phyloP scores from a whole-genome alignment of 2,797 vertebrate genomes.

The Buceros bicornis region DNA sequence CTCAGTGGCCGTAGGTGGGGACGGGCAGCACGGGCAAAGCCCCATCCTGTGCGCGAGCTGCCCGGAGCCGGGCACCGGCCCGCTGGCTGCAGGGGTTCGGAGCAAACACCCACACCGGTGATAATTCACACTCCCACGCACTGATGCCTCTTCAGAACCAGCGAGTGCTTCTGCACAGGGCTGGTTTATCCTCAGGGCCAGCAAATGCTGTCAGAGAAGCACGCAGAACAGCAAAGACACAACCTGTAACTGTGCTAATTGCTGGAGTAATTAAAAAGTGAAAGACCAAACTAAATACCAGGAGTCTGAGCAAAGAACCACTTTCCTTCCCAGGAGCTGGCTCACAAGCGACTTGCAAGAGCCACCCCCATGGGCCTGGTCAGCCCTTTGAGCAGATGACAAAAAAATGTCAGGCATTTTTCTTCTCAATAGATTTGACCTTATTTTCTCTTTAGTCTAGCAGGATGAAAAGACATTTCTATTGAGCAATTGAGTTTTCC shows the following conservation, averaged over 20 bases:
- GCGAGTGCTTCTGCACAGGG: not conserved
- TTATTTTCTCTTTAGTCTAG: not conserved
- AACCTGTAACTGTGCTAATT: constrained; percentile 4
- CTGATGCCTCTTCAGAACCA: not conserved
- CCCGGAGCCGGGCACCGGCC: fast-evolving
- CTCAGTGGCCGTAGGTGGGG: not conserved
- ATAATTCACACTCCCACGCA: not conserved
- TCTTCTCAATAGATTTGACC: not conserved
- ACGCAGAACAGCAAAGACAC: not conserved
- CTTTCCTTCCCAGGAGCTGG: not conserved
- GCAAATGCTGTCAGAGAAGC: fast-evolving
- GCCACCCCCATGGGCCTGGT: not conserved
- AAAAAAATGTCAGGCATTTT: constrained; percentile 5
- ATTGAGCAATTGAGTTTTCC: not conserved
- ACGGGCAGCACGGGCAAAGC: not conserved
- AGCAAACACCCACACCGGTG: not conserved
- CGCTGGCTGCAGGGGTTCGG: fast-evolving
- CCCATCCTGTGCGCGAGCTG: not conserved
- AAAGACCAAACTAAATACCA: not conserved
- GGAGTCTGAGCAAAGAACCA: not conserved
- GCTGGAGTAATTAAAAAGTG: constrained; percentile 27
- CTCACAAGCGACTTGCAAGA: not conserved
- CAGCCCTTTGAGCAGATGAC: not conserved
- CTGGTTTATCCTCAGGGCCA: not conserved
- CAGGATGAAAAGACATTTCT: constrained; percentile 11